These are phyloP conservation scores for Romanogobio albipinnatus DNA, from an alignment of 2,113 vertebrate species.

Conservation along the genomic window DNA sequence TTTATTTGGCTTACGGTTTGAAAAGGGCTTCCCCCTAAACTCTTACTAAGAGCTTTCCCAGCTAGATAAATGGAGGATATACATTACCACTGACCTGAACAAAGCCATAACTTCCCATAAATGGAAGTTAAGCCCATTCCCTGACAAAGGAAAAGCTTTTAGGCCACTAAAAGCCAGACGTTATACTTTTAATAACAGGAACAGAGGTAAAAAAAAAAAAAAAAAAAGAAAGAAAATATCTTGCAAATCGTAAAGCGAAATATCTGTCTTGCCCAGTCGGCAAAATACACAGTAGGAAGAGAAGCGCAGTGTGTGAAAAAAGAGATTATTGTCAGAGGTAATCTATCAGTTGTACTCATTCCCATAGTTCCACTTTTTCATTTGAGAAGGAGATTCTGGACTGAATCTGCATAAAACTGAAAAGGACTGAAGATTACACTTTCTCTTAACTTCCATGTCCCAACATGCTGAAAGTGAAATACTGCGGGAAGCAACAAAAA, in stretches of 20 bases:
- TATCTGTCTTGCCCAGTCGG: neutral
- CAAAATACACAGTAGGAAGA: neutral
- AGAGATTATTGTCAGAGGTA: neutral
- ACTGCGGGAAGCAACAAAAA: neutral
- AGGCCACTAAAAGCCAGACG: conserved; percentile 54
- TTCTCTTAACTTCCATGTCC: neutral
- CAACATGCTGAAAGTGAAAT: neutral
- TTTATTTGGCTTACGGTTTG: conserved; percentile 8
- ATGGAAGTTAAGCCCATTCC: conserved; percentile 11
- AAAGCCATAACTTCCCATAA: conserved; percentile 36
- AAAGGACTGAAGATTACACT: neutral
- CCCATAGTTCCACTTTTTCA: neutral
- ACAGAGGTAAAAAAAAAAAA: conserved; percentile 15
- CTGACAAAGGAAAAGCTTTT: conserved; percentile 60
- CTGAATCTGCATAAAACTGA: conserved; percentile 13
- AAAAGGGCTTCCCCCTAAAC: conserved; percentile 9
- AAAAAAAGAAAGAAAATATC: neutral
- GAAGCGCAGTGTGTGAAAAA: neutral
- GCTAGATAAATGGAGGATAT: conserved; percentile 28
- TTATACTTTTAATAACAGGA: conserved; percentile 48
- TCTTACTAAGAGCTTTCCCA: neutral
- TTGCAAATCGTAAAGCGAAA: conserved; percentile 1
- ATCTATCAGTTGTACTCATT: neutral
- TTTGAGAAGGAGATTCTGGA: neutral
- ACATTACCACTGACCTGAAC: conserved; percentile 32